Conservation (phyloP, 37 sponge, comb jelly and placozoan genomes). For the Halisarca cf. caerulea region DNA sequence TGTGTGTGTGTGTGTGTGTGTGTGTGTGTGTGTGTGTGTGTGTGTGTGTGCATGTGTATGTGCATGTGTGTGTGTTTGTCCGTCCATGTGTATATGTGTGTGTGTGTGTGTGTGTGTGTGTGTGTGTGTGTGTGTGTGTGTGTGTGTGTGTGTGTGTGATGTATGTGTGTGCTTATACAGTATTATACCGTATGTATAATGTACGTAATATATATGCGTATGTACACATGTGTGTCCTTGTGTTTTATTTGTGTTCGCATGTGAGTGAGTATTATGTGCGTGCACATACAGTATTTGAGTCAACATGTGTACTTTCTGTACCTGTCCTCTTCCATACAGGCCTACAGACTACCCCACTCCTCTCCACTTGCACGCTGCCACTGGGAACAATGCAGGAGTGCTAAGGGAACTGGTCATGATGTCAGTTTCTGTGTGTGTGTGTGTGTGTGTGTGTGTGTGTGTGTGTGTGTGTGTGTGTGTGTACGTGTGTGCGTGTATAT, state of each 20-base stretch:
- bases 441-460: neutral
- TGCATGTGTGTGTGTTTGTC: neutral
- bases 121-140: too few relatives aligned
- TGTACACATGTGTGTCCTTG: too few relatives aligned
- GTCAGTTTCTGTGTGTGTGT: conserved; percentile 17
- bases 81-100: neutral
- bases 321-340: conserved; percentile 38
- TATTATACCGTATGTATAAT: too few relatives aligned
- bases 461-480: neutral
- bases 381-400: conserved; percentile 71
- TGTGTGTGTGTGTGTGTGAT: too few relatives aligned
- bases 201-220: too few relatives aligned
- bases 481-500: neutral
- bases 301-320: too few relatives aligned
- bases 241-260: too few relatives aligned
- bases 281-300: too few relatives aligned
- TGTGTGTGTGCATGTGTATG: neutral
- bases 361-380: conserved; percentile 75
- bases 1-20: neutral
- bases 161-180: too few relatives aligned
- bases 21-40: neutral
- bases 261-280: too few relatives aligned
- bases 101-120: too few relatives aligned
- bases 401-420: conserved; percentile 70
- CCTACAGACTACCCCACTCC: conserved; percentile 63